Conservation (phyloP, 2,113 vertebrate genomes). For the Cercopithecus mona region DNA sequence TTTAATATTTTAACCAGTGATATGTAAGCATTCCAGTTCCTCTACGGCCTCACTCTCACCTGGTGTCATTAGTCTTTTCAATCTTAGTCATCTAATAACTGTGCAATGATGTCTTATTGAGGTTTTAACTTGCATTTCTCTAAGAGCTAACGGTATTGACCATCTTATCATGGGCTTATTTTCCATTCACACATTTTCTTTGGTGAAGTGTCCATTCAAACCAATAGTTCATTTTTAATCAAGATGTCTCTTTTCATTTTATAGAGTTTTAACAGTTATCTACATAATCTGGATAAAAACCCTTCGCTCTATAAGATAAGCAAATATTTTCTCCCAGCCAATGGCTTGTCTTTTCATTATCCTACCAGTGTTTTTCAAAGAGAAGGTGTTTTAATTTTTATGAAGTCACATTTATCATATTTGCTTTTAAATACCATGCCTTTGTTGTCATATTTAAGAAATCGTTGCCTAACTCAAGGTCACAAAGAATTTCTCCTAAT, state of each 20-base stretch:
- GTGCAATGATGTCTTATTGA: accelerated
- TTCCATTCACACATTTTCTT: accelerated
- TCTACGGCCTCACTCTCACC: no score
- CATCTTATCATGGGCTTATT: accelerated
- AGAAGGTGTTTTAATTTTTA: neutral
- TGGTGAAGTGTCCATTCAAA: neutral
- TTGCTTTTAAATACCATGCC: neutral
- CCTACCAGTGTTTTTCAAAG: neutral
- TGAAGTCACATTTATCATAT: neutral
- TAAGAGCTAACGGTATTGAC: accelerated
- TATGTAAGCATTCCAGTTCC: neutral
- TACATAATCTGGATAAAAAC: neutral
- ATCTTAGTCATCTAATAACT: neutral
- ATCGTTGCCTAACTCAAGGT: neutral
- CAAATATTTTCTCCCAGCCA: neutral
- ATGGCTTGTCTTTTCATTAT: neutral
- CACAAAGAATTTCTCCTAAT: neutral
- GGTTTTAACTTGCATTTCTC: neutral
- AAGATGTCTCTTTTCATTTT: neutral
- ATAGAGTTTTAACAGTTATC: neutral
- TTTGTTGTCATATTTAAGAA: neutral
- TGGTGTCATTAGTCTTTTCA: accelerated
- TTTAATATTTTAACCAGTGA: neutral
- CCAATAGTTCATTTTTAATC: neutral
- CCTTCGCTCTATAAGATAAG: neutral